These are phyloP conservation scores for Brevipalpus yothersi DNA, from an alignment of 1,140 invertebrate species.

Conservation along the genomic window DNA sequence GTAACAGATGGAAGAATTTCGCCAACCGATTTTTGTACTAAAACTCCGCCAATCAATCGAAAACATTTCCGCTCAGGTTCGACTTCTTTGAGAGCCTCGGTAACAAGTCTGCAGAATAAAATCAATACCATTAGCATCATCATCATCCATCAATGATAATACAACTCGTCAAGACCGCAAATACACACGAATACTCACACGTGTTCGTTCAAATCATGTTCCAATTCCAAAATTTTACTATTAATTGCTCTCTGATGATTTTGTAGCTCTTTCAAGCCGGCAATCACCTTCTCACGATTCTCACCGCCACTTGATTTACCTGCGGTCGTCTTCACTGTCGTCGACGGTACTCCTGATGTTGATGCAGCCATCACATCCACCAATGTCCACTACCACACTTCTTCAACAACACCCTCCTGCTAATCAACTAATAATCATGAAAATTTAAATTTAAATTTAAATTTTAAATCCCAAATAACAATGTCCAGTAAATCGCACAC, in stretches of 20 bases:
- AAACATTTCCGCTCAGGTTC: constrained; percentile 68
- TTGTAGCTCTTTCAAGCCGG: constrained; percentile 56
- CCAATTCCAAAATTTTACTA: constrained; percentile 65
- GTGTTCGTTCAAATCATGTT: constrained; percentile 78
- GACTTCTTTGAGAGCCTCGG: constrained; percentile 68
- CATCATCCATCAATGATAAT: neutral
- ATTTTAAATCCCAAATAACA: no score
- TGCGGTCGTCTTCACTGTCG: no score
- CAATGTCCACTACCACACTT: no score
- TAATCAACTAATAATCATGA: no score
- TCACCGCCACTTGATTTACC: no score
- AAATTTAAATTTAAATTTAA: no score
- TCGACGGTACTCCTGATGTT: no score
- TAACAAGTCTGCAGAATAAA: constrained; percentile 46
- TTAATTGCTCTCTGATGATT: constrained; percentile 60
- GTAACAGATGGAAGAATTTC: constrained; percentile 62
- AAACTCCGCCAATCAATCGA: constrained; percentile 69
- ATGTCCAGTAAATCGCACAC: no score
- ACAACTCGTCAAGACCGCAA: neutral
- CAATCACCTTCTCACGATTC: constrained; percentile 40
- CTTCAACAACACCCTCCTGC: no score
- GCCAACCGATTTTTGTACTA: constrained; percentile 73
- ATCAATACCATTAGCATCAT: neutral
- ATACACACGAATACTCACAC: constrained; percentile 36
- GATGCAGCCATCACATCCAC: no score